Evolutionary conservation across 2,113 vertebrate genomes (phyloP).

Genomic region (Empidonax alnorum): DNA sequence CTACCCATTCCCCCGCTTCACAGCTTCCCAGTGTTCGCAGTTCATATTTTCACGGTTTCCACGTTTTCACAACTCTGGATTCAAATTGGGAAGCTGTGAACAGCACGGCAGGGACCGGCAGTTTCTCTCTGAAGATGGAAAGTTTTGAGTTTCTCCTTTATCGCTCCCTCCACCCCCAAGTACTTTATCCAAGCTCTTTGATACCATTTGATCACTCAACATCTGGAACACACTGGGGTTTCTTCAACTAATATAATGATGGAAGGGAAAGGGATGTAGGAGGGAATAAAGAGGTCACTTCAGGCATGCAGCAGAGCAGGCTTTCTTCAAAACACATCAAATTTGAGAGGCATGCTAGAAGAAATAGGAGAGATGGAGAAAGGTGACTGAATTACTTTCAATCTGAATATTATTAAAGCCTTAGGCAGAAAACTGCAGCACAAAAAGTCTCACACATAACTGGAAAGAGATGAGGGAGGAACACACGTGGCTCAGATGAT

Average conservation of each 20-base stretch:
- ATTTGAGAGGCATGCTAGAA: neutral
- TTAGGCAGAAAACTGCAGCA: neutral
- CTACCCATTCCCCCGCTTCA: neutral
- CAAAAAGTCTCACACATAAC: neutral
- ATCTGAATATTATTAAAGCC: neutral
- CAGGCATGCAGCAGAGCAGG: neutral
- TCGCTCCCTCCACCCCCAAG: neutral
- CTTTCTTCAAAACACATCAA: neutral
- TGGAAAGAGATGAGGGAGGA: neutral
- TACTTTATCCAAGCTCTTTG: neutral
- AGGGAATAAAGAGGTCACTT: neutral
- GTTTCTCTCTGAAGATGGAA: neutral
- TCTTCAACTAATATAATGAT: neutral
- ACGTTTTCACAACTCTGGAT: constrained; percentile 48
- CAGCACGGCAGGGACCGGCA: neutral
- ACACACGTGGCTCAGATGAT: neutral
- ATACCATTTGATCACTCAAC: neutral
- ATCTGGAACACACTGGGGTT: neutral
- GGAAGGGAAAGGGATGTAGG: neutral
- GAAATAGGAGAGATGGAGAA: neutral
- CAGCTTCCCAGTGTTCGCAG: constrained; percentile 37
- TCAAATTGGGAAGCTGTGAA: constrained; percentile 53
- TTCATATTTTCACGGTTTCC: constrained; percentile 56
- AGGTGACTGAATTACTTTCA: neutral
- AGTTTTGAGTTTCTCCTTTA: neutral